These are phyloP conservation scores for Stramonita haemastoma DNA, from an alignment of 2,888 invertebrate species.

Conservation along the genomic window DNA sequence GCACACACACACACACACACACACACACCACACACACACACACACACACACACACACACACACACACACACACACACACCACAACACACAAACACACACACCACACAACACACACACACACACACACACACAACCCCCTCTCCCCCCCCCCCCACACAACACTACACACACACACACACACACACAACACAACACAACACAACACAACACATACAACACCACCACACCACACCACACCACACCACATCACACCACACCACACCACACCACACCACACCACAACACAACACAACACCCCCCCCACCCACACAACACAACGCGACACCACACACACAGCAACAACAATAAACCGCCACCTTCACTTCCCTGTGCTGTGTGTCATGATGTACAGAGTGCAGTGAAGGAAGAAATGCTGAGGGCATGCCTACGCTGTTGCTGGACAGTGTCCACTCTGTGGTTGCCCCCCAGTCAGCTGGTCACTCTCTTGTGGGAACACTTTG, in stretches of 20 bases:
- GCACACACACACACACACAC: conserved; percentile 6
- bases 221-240: too few relatives aligned
- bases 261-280: too few relatives aligned
- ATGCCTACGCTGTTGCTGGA: conserved; percentile 59
- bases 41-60: too few relatives aligned
- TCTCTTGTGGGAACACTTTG: conserved; percentile 68
- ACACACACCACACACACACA: neutral
- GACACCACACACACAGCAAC: too few relatives aligned
- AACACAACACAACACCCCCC: too few relatives aligned
- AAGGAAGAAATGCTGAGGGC: conserved; percentile 57
- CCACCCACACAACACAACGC: too few relatives aligned
- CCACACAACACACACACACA: too few relatives aligned
- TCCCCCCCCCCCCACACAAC: too few relatives aligned
- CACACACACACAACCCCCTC: too few relatives aligned
- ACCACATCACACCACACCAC: too few relatives aligned
- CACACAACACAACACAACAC: neutral
- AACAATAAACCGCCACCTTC: too few relatives aligned
- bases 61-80: neutral
- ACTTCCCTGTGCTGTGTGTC: neutral
- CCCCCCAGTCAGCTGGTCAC: conserved; percentile 58
- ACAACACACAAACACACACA: neutral
- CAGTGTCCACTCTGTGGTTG: conserved; percentile 59
- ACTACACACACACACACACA: neutral
- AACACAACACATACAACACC: neutral
- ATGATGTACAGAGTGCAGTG: conserved; percentile 45